Evolutionary conservation across 2,888 invertebrate species (phyloP).

Genomic region (Phalangium opilio): DNA sequence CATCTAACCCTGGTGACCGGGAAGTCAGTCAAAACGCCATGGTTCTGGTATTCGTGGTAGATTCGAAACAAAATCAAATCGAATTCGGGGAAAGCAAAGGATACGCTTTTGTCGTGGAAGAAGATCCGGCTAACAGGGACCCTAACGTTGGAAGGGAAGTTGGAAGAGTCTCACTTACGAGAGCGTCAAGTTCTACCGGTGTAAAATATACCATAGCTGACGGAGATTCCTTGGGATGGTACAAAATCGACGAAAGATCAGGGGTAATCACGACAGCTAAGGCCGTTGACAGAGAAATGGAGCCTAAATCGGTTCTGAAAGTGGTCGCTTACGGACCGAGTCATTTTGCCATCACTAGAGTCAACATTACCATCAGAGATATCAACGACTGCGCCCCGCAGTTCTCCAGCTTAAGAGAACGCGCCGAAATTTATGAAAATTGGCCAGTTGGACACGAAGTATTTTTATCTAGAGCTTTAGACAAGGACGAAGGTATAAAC

Average conservation of each 20-base stretch:
- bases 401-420: slow-evolving; percentile 35
- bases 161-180: slow-evolving; percentile 44
- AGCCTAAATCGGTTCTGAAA: slow-evolving; percentile 55
- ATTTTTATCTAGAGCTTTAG: slow-evolving; percentile 68
- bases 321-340: slow-evolving; percentile 62
- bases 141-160: slow-evolving; percentile 52
- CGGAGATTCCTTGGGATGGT: slow-evolving; percentile 61
- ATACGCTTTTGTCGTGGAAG: slow-evolving; percentile 22
- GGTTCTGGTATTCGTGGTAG: slow-evolving; percentile 32
- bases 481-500: slow-evolving; percentile 77
- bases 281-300: slow-evolving; percentile 60
- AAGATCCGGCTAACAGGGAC: slow-evolving; percentile 9
- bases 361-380: slow-evolving; percentile 66
- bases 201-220: slow-evolving; percentile 59
- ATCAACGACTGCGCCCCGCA: slow-evolving; percentile 81
- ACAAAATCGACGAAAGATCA: slow-evolving; percentile 67
- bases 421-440: slow-evolving; percentile 65
- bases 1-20: slow-evolving; percentile 63
- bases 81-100: slow-evolving; percentile 13
- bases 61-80: slow-evolving; percentile 20
- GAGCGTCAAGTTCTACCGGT: slow-evolving; percentile 36
- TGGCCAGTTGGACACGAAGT: slow-evolving; percentile 87
- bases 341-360: slow-evolving; percentile 58
- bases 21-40: slow-evolving; percentile 54
- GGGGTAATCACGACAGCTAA: slow-evolving; percentile 76